Percentiles rank a stretch among this genome's conserved stretches.
These are phyloP conservation scores for Amblyraja radiata DNA, from an alignment of 2,797 vertebrate species.

Conservation along the genomic window DNA sequence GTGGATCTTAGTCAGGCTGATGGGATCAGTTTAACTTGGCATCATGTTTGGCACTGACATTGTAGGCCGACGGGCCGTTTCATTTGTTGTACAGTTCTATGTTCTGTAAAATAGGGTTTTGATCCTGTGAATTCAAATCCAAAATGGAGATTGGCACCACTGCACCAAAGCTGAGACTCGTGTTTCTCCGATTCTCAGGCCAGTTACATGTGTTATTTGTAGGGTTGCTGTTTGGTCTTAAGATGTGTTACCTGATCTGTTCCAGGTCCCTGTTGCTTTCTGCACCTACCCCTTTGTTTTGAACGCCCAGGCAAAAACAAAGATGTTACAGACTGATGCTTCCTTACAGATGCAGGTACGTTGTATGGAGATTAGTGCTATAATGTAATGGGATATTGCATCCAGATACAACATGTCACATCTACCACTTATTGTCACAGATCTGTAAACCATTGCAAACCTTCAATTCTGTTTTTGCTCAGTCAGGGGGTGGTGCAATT, in stretches of 20 bases:
- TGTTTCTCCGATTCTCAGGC: background rate
- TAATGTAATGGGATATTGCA: background rate
- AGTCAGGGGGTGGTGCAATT: no score
- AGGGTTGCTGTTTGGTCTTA: background rate
- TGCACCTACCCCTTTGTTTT: slow-evolving; percentile 97
- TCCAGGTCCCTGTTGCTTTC: slow-evolving; percentile 80
- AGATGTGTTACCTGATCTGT: background rate
- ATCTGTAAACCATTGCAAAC: background rate
- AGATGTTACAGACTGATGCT: slow-evolving; percentile 94
- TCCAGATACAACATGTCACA: no score
- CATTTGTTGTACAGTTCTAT: no score
- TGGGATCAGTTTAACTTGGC: no score
- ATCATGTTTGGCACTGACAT: no score
- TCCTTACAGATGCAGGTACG: slow-evolving; percentile 95
- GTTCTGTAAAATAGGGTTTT: background rate
- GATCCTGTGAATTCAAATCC: background rate
- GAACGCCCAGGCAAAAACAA: slow-evolving; percentile 94
- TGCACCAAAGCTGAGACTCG: background rate
- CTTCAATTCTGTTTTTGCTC: background rate
- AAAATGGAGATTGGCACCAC: background rate
- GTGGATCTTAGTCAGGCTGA: no score
- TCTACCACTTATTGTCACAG: background rate
- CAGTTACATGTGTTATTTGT: background rate
- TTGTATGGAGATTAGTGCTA: background rate
- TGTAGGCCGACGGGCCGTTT: no score